A percentile compares a stretch with the other conserved stretches of the same genome.
These are phyloP conservation scores for Oryzias melastigma DNA, from an alignment of 2,113 vertebrate species.

Conservation along the genomic window DNA sequence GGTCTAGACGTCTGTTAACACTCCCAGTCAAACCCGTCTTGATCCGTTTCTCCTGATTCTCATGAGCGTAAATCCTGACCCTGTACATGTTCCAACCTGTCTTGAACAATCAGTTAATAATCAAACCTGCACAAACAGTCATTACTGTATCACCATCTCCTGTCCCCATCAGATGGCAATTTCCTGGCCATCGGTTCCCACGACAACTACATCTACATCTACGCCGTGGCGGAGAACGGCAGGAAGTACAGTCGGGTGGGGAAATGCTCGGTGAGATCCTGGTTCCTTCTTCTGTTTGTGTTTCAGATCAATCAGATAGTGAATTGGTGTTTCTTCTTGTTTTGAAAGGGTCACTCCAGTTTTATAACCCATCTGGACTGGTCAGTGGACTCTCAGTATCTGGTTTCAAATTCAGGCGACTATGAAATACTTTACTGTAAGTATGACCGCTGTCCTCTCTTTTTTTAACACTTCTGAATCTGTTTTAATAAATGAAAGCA, in stretches of 20 bases:
- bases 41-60: too few relatives aligned
- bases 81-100: too few relatives aligned
- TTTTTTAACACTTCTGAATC: too few relatives aligned
- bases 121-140: neutral
- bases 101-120: neutral
- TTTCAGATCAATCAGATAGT: conserved; percentile 4
- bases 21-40: too few relatives aligned
- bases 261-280: conserved; percentile 90
- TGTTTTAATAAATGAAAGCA: too few relatives aligned
- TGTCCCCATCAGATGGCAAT: conserved; percentile 84
- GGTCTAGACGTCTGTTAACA: too few relatives aligned
- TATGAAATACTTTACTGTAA: conserved; percentile 99
- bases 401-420: conserved; percentile 97
- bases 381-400: conserved; percentile 94
- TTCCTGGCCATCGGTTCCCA: conserved; percentile 97
- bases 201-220: conserved; percentile 98
- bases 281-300: conserved; percentile 19
- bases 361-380: conserved; percentile 98
- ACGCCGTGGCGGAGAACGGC: conserved; percentile 88
- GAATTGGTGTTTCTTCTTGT: too few relatives aligned
- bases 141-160: conserved; percentile 1
- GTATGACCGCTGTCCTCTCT: conserved; percentile 55
- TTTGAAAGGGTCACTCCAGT: conserved; percentile 91
- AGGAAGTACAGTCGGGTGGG: conserved; percentile 93
- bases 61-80: too few relatives aligned